Base-by-base conservation (phyloP, 2,797 vertebrate species). In the Onychomys torridus region DNA sequence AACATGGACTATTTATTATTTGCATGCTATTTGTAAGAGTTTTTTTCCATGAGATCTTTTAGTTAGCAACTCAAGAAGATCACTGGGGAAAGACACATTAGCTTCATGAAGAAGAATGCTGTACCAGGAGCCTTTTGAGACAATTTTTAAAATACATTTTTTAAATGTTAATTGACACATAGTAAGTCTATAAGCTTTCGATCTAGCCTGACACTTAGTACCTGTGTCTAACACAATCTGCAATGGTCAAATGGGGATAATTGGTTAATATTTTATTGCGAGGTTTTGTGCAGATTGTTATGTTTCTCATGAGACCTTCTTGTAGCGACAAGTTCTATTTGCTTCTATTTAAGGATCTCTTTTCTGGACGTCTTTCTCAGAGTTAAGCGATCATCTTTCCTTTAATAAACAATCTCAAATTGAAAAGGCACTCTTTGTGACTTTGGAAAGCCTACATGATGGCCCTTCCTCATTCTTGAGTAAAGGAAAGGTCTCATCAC, bases 1-100 rank as follows among this genome's bases (percentile, higher is more conserved):
- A 97, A 95, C 89, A 97, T 83, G 90, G 83, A 0, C 9, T 87
- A 97, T 98, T 96, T 97, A 94, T 75, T 97, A 93, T 49, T 1
- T 90, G 85, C 93, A 69, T 84, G 92, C 92, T 93, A 94, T 43
- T 94, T 77, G n/a, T 14, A 73, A 19, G 61, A 19, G 40, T 81
- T 96, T 95, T 96, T 87, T 91, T 94, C 79, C 6, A 69, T 61
- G 37, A 94, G 32, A 12, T 84, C 63, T 94, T 78, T 86, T 67
- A 91, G 63, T 83, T 77, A 86, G 52, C 29, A 81, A 23, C 69
- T 77, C 57, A 73, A 85, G 52, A 97, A 85, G 59, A 96, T 79
- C 59, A 95, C 84, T 73, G 13, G 75, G 9, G 82, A 63, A 76
- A 89, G 49, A 65, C 23, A 59, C 49, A 55, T 88, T 90, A 75